Evolutionary conservation across 2,797 vertebrate genomes (phyloP).

Genomic region (Girardinus metallicus): DNA sequence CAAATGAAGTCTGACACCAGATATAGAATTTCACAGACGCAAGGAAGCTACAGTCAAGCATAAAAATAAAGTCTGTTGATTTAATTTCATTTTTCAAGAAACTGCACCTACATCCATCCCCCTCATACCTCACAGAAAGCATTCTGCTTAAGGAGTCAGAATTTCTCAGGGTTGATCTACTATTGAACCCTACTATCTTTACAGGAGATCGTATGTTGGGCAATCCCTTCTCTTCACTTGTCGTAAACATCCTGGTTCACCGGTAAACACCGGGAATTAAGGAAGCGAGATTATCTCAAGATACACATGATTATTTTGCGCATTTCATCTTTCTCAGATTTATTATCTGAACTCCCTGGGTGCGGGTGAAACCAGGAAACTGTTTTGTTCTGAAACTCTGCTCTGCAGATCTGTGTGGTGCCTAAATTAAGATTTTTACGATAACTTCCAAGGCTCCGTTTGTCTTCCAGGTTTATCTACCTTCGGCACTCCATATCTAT

Average conservation of each 20-base stretch:
- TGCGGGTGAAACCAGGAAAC: conserved; percentile 19
- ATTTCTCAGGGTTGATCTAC: conserved; percentile 4
- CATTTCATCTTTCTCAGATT: conserved; percentile 24
- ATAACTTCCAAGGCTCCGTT: conserved; percentile 32
- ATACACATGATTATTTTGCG: conserved; percentile 30
- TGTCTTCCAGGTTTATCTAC: conserved; percentile 27
- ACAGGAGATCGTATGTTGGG: neutral
- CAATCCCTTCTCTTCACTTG: conserved; percentile 7
- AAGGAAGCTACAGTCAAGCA: neutral
- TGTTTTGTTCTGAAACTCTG: conserved; percentile 7
- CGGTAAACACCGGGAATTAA: conserved; percentile 39
- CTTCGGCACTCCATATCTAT: conserved; percentile 10
- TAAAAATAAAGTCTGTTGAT: neutral
- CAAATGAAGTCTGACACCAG: neutral
- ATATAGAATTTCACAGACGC: neutral
- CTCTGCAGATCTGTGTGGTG: neutral
- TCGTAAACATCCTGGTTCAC: conserved; percentile 17
- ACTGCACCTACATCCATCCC: neutral
- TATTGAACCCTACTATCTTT: neutral
- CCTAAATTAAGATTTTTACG: conserved; percentile 42
- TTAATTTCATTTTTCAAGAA: neutral
- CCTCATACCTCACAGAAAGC: neutral
- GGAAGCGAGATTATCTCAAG: conserved; percentile 28
- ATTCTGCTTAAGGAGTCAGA: neutral
- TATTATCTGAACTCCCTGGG: conserved; percentile 13